Evolutionary conservation across 2,797 vertebrate species (phyloP).

Genomic region (Acrossocheilus fasciatus): DNA sequence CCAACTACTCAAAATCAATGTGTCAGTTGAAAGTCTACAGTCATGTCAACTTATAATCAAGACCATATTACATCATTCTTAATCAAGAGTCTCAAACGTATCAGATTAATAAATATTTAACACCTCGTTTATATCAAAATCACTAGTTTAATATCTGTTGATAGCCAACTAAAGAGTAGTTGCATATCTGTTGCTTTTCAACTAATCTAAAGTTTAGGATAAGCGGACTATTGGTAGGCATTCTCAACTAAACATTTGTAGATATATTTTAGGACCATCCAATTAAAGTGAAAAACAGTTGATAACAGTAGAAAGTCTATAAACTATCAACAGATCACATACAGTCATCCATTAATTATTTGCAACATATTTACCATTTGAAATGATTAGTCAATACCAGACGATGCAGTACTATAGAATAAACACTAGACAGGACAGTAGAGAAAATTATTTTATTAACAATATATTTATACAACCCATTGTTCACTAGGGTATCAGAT

Average conservation of each 20-base stretch:
- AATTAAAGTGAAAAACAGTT: conserved; percentile 10
- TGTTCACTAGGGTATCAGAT: background rate
- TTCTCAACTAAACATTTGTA: background rate
- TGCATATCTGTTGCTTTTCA: background rate
- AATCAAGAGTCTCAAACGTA: no score
- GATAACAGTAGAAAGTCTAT: background rate
- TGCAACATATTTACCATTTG: background rate
- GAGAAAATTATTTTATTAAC: background rate
- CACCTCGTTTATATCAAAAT: no score
- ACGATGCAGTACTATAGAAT: background rate
- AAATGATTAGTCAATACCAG: background rate
- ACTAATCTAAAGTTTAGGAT: background rate
- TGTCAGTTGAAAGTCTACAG: no score
- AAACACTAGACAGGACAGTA: background rate
- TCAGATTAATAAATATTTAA: no score
- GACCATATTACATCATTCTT: no score
- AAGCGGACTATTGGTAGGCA: background rate
- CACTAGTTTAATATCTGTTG: no score
- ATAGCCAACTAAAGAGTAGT: background rate
- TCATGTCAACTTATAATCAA: no score
- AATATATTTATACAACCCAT: background rate
- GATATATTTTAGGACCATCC: background rate
- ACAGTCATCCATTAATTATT: background rate
- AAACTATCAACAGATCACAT: background rate
- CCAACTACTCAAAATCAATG: no score